Evolutionary conservation across 2,888 invertebrate species (phyloP).

Genomic region (Heterodera filipjevi): DNA sequence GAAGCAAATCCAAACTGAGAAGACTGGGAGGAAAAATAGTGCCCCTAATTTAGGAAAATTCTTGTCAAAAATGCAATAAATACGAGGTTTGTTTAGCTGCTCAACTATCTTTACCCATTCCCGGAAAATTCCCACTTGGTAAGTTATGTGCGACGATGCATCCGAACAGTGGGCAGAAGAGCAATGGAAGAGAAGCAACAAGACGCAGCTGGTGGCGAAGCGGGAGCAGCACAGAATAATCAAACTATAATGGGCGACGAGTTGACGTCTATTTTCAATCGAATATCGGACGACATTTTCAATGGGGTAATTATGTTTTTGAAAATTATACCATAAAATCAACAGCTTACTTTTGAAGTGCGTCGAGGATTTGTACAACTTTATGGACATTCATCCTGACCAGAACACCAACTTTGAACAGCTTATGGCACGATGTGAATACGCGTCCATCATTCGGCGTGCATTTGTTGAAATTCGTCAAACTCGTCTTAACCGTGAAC

Average conservation of each 20-base stretch:
- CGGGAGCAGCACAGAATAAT: background rate
- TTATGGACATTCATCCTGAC: constrained; percentile 40
- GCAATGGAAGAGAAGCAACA: constrained; percentile 19
- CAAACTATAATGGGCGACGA: constrained; percentile 24
- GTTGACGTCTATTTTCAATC: constrained; percentile 34
- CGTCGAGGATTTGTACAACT: constrained; percentile 40
- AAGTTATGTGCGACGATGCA: constrained; percentile 36
- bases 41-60: too few relatives aligned
- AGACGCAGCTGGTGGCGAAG: background rate
- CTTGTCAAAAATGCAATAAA: too few relatives aligned
- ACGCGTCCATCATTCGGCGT: constrained; percentile 20
- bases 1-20: too few relatives aligned
- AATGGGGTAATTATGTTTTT: constrained; percentile 35
- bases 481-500: constrained; percentile 21
- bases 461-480: constrained; percentile 32
- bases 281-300: constrained; percentile 32
- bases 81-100: constrained; percentile 34
- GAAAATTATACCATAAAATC: background rate
- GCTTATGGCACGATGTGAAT: constrained; percentile 31
- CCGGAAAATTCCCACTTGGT: constrained; percentile 35
- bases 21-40: too few relatives aligned
- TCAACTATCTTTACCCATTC: constrained; percentile 33
- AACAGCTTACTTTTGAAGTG: constrained; percentile 12
- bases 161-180: constrained; percentile 32
- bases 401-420: constrained; percentile 39